Base-by-base conservation (phyloP, 2,113 vertebrate genomes). In the Alethe diademata region DNA sequence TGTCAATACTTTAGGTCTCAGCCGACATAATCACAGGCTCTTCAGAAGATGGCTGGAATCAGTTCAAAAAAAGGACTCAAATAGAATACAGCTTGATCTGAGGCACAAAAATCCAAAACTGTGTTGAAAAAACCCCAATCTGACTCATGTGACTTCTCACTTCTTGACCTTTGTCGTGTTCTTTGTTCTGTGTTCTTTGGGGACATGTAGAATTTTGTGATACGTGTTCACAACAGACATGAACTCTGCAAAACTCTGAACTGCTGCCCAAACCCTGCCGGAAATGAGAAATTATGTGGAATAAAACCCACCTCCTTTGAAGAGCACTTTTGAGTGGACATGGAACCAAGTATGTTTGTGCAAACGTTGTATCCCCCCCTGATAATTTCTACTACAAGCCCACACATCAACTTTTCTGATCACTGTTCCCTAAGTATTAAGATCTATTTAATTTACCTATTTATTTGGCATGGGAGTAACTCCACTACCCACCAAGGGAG, bases 181-280 rank as follows among this genome's bases (percentile, higher is more conserved):
- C 47, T 62, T 72, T 53, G 31, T 62, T 88, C 66, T 24, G 19
- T 56, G 8, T 42, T 76, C 71, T 35, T 31, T 29, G 11, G 15
- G 29, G 29, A 84, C 2, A 3, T 53, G 23, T 38, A 66, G 45
- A 66, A 91, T 31, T 88, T 53, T 84, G 56, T 1, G 33, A 69
- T 17, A 19, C 0, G 0, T 14, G 18, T 42, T 69, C 57, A 69
- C 50, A 47, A 31, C 1, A 17, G 71, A 47, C 23, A 16, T 9
- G 35, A 69, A 28, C 54, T 51, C 53, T 38, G 48, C n/a, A 31
- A 23, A 51, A 48, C 23, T 56, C 54, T 7, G 14, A 61, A 31
- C 72, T 66, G 65, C 72, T 78, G 76, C 72, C 36, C 54, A 51
- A 83, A 33, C 53, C 24, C 7, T 53, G 24, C 8, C 2, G 4